A percentile compares a stretch with the other conserved stretches of the same genome.
Conservation (phyloP, 2,113 vertebrate species). For the Phalacrocorax aristotelis region DNA sequence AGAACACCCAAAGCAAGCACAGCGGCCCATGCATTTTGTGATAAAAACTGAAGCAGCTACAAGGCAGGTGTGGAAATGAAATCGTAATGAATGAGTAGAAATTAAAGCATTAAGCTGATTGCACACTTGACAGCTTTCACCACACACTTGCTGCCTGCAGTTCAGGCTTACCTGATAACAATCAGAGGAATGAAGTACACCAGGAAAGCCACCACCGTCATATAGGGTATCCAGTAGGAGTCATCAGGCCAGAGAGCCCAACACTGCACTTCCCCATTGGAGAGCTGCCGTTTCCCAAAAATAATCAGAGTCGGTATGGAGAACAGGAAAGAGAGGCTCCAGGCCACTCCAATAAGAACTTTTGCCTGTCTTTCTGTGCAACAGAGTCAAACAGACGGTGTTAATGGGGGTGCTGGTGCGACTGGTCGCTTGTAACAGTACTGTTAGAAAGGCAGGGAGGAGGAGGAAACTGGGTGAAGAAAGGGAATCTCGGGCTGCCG, state of each 20-base stretch:
- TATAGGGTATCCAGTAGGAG: constrained; percentile 80
- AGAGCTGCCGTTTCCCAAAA: constrained; percentile 77
- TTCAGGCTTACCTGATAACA: constrained; percentile 76
- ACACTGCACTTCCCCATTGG: constrained; percentile 78
- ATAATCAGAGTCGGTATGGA: constrained; percentile 79
- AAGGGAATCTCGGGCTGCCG: neutral
- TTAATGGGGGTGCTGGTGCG: neutral
- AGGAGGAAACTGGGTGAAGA: neutral
- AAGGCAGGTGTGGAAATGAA: neutral
- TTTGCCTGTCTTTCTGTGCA: constrained; percentile 78
- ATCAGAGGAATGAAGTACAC: constrained; percentile 81
- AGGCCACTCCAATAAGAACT: constrained; percentile 73
- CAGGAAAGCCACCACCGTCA: constrained; percentile 78
- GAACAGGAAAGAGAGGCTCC: constrained; percentile 79
- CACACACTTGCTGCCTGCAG: fast-evolving
- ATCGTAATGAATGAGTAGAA: neutral
- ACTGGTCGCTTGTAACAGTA: neutral
- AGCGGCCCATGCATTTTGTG: fast-evolving
- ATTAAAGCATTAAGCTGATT: constrained; percentile 3
- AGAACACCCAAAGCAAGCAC: neutral
- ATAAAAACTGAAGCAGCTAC: neutral
- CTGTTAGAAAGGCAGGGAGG: neutral
- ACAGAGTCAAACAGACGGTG: constrained; percentile 12
- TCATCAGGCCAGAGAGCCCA: constrained; percentile 82
- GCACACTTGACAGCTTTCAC: neutral